phyloP scores from a whole-genome alignment of 2,113 vertebrate genomes.

The Pelodiscus sinensis region DNA sequence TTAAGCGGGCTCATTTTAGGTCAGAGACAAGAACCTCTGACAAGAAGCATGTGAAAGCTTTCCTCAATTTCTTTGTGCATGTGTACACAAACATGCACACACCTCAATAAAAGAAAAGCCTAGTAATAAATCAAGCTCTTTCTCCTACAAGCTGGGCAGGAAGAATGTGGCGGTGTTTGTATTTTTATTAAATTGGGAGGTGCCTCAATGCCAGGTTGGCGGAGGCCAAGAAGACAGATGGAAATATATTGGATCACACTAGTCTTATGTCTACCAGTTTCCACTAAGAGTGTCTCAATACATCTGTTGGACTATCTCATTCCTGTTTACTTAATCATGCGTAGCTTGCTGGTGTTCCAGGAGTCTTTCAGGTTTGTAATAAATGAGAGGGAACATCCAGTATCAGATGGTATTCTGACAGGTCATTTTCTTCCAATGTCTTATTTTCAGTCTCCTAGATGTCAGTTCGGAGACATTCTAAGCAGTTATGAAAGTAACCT shows the following conservation, averaged over 20 bases:
- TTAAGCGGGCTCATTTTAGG: background rate
- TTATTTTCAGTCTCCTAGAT: background rate
- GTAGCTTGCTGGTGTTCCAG: background rate
- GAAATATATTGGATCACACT: background rate
- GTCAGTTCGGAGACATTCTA: background rate
- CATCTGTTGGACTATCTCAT: background rate
- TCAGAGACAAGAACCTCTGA: background rate
- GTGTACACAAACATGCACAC: background rate
- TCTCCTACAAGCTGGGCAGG: background rate
- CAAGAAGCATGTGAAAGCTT: background rate
- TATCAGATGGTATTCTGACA: background rate
- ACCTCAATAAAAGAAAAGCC: background rate
- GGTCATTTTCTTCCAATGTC: background rate
- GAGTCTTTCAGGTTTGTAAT: too few species aligned
- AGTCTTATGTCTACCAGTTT: background rate
- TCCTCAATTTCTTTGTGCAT: too few species aligned
- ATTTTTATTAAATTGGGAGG: background rate
- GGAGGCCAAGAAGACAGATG: background rate
- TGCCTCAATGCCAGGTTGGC: background rate
- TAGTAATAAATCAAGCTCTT: background rate
- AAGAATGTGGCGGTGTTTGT: background rate
- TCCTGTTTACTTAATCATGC: background rate
- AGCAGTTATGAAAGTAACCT: background rate
- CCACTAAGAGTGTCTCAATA: background rate
- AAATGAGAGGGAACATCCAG: background rate